Conservation (phyloP, 2,113 vertebrate species). For the Cyprinodon variegatus region DNA sequence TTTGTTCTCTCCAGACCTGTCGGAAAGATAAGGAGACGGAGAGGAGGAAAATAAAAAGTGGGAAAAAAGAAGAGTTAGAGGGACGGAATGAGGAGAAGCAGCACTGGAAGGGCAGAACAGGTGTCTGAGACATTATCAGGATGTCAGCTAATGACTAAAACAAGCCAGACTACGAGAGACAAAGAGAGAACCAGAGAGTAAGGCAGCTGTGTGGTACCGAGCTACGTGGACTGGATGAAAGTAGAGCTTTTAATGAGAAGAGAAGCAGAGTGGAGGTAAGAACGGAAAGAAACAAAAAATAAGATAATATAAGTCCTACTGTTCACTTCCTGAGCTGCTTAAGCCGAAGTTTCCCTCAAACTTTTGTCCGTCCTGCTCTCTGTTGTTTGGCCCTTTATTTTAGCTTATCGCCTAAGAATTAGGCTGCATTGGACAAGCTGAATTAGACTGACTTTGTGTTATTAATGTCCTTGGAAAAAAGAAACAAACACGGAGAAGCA, state of each 20-base stretch:
- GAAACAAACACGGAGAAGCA: too few relatives aligned
- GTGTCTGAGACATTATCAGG: slow-evolving; percentile 72
- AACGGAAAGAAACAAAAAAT: background rate
- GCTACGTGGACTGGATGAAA: slow-evolving; percentile 15
- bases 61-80: slow-evolving; percentile 24
- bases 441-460: too few relatives aligned
- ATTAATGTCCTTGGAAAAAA: too few relatives aligned
- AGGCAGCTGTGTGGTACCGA: slow-evolving; percentile 17
- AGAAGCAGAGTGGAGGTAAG: background rate
- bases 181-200: slow-evolving; percentile 12
- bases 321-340: background rate
- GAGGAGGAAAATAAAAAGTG: slow-evolving; percentile 27
- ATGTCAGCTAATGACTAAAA: slow-evolving; percentile 72
- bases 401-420: too few relatives aligned
- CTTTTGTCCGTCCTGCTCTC: too few relatives aligned
- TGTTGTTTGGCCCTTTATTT: too few relatives aligned
- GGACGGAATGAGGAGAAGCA: slow-evolving; percentile 29
- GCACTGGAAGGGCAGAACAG: slow-evolving; percentile 63
- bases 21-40: slow-evolving; percentile 66
- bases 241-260: slow-evolving; percentile 23
- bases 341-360: background rate
- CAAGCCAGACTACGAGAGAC: slow-evolving; percentile 51
- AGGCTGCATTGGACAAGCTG: too few relatives aligned
- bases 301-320: background rate
- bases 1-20: slow-evolving; percentile 75